Conservation (phyloP, 2,797 vertebrate species). For the Aphelocoma californica region DNA sequence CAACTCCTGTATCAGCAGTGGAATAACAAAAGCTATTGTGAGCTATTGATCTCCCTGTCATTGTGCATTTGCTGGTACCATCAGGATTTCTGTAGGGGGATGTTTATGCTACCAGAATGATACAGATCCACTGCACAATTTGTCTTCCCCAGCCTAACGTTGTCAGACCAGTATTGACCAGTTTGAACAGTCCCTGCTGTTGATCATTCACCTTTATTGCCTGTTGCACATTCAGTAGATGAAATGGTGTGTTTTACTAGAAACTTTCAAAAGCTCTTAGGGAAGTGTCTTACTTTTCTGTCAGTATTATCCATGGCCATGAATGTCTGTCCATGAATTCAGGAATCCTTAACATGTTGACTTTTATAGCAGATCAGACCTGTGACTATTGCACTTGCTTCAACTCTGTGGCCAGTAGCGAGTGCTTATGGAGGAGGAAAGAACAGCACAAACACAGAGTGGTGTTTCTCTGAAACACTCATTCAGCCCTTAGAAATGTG, state of each 20-base stretch:
- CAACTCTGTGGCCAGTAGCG: neutral
- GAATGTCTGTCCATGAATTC: neutral
- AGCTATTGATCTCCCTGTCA: conserved; percentile 4
- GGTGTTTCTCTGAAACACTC: neutral
- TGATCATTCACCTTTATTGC: neutral
- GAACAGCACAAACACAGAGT: neutral
- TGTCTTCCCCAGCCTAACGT: neutral
- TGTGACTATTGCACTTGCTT: neutral
- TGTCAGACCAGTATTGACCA: neutral
- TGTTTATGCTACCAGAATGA: neutral
- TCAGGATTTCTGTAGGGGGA: neutral
- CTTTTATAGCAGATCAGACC: neutral
- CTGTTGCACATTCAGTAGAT: neutral
- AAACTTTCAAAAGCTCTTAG: neutral
- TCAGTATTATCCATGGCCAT: neutral
- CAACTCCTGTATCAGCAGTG: neutral
- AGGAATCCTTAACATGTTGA: neutral
- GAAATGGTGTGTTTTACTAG: neutral
- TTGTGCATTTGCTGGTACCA: neutral
- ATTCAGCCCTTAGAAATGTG: neutral
- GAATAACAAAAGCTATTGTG: neutral
- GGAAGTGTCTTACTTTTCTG: neutral
- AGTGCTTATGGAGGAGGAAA: neutral
- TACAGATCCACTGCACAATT: neutral
- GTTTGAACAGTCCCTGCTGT: neutral